Evolutionary conservation across 2,888 invertebrate genomes (phyloP), one percentile per base, ranked within the genome.

Genomic region (Phaedon cochleariae): DNA sequence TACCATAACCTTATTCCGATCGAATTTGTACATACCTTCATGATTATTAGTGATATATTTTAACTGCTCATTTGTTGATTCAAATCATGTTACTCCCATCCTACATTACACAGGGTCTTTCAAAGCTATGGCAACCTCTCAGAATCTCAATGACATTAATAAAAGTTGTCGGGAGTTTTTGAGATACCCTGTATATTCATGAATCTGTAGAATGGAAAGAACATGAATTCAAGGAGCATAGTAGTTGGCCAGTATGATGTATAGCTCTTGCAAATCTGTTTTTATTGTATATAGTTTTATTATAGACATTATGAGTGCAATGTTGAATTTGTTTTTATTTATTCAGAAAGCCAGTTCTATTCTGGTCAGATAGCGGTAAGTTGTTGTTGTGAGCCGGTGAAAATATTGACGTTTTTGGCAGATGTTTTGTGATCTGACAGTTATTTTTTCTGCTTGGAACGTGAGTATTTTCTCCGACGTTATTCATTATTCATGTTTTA

Each of bases 191-290:
- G n/a, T n/a, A n/a, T n/a, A n/a, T n/a, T n/a, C n/a, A n/a, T n/a
- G n/a, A n/a, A n/a, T n/a, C 49, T 49, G 5, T 18, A 20, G 3
- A 22, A 17, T 52, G 18, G 22, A 1, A 4, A 51, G 26, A 48
- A 41, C 18, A 49, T 62, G 49, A n/a, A 41, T 18, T 59, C 6
- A 22, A 26, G 17, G 31, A 12, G 18, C 52, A 46, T 29, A 22
- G 4, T 69, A 68, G 73, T 76, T 72, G 79, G 79, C 78, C 80
- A 80, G 79, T 80, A 77, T 75, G 69, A 26, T 17, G 26, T 63
- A 53, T 53, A 59, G 55, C 41, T 67, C 62, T 54, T 58, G 48
- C 60, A 64, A 62, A 57, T 12, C 21, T 31, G 45, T 58, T 41
- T 45, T 52, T 26, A 26, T 26, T 52, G 59, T 34, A 41, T 58